Evolutionary conservation across 2,797 vertebrate species (phyloP), one percentile per base, ranked within the genome.

Genomic region (Mycteria americana): DNA sequence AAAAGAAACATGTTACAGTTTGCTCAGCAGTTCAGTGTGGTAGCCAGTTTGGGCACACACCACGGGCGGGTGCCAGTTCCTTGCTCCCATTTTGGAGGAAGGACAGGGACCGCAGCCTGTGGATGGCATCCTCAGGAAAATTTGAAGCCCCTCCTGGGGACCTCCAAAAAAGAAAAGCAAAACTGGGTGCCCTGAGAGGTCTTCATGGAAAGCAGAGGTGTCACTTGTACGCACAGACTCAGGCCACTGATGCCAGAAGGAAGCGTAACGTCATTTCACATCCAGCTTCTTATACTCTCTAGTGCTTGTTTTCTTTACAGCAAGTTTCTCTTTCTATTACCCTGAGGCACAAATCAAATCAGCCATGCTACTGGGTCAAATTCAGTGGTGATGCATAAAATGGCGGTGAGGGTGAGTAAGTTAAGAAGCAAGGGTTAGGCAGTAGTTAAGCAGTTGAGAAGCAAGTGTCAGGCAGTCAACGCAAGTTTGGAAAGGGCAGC

Each of bases 41-140:
- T 16, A 35, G 48, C 15, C 28, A 67, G 14, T 39, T 63, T 63
- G 33, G 46, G 9, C 31, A 43, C 5, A 5, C 8, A n/a, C 2
- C 0, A 2, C n/a, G 67, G 54, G 25, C 18, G 1, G 1, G 2
- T 51, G 14, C 43, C 57, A 14, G 27, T 24, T 92, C 46, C 39
- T 85, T 3, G 1, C 31, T 79, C 39, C 48, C 4, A 0, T 75
- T 75, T 79, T 48, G 28, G 31, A 84, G 46, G 24, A 73, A 73
- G 41, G 50, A 63, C 15, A 51, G 54, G 30, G 35, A 57, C 27
- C 0, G 0, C 50, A 79, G n/a, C 4, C 62, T 67, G 25, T 68
- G 46, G 57, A 33, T 41, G 28, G 11, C 16, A 59, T 45, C 68
- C 45, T 82, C 4, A 19, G 78, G 56, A 75, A 72, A 31, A 23